A percentile compares a stretch with the other conserved stretches of the same genome.
phyloP scores from a whole-genome alignment of 2,113 vertebrate species.

The Maylandia zebra region DNA sequence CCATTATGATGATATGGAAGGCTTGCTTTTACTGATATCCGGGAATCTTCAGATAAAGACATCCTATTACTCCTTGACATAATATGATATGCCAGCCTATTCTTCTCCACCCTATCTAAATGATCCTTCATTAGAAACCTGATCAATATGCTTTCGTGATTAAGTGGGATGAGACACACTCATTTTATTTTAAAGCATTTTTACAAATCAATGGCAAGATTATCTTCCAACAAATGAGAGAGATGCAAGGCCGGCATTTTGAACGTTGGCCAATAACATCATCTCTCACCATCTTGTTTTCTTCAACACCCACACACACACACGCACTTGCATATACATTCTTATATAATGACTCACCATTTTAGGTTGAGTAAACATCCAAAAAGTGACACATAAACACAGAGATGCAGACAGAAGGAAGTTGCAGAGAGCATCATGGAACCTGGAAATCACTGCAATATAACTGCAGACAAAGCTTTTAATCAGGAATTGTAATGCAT shows the following conservation, averaged over 20 bases:
- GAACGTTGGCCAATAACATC: slow-evolving; percentile 71
- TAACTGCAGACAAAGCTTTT: slow-evolving; percentile 90
- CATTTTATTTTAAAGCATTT: slow-evolving; percentile 95
- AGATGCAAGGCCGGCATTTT: slow-evolving; percentile 84
- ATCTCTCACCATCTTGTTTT: slow-evolving; percentile 34
- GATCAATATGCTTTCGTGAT: slow-evolving; percentile 85
- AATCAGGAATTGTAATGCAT: slow-evolving; percentile 85
- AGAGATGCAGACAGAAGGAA: slow-evolving; percentile 50
- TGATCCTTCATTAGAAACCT: slow-evolving; percentile 70
- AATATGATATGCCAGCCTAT: slow-evolving; percentile 59
- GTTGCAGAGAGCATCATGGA: slow-evolving; percentile 85
- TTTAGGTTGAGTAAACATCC: slow-evolving; percentile 52
- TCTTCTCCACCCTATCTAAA: slow-evolving; percentile 69
- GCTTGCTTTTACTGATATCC: slow-evolving; percentile 54
- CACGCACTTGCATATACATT: slow-evolving; percentile 2
- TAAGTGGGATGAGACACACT: slow-evolving; percentile 82
- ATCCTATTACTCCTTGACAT: slow-evolving; percentile 64
- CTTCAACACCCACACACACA: slow-evolving; percentile 37
- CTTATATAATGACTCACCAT: background rate
- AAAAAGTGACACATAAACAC: background rate
- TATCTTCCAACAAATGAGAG: slow-evolving; percentile 86
- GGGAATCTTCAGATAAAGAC: slow-evolving; percentile 67
- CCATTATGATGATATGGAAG: slow-evolving; percentile 34
- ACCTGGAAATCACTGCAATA: slow-evolving; percentile 84
- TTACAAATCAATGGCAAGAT: slow-evolving; percentile 93